phyloP scores from a whole-genome alignment of 2,888 invertebrate species.

The Mimas tiliae region DNA sequence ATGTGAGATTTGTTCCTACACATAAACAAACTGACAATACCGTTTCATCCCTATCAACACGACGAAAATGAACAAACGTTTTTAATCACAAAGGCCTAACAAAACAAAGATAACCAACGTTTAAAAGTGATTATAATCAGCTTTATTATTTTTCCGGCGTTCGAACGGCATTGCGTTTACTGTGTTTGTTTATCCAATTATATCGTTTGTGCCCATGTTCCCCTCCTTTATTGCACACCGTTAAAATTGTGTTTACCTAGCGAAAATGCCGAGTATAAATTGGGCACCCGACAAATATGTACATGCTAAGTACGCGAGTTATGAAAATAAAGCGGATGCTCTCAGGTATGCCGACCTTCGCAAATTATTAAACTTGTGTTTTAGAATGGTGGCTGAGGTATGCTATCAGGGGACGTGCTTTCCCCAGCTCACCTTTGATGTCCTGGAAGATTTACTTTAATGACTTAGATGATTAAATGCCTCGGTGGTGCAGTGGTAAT shows the following conservation, averaged over 20 bases:
- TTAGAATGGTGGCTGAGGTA: neutral
- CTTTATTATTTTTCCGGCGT: slow-evolving; percentile 12
- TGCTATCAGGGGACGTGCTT: neutral
- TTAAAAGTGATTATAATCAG: slow-evolving; percentile 15
- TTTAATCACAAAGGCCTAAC: slow-evolving; percentile 21
- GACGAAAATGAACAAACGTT: slow-evolving; percentile 1
- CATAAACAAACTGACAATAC: neutral
- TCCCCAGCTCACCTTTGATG: neutral
- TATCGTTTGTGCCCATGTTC: slow-evolving; percentile 23
- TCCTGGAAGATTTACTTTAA: neutral
- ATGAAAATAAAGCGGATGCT: neutral
- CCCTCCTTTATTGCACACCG: slow-evolving; percentile 36
- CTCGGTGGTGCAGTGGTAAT: too few species aligned
- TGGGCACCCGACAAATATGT: slow-evolving; percentile 22
- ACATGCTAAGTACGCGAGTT: slow-evolving; percentile 12
- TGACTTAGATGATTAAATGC: neutral
- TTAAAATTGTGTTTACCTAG: slow-evolving; percentile 40
- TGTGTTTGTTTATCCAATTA: slow-evolving; percentile 28
- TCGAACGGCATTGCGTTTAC: neutral
- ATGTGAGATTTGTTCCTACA: too few species aligned
- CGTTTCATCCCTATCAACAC: neutral
- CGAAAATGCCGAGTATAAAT: slow-evolving; percentile 40
- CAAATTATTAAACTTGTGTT: slow-evolving; percentile 1
- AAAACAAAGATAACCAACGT: neutral
- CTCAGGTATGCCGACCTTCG: slow-evolving; percentile 11